A percentile compares a stretch with the other conserved stretches of the same genome.
These are phyloP conservation scores for Drosophila dunni DNA, from an alignment of 1,140 invertebrate genomes.

Conservation along the genomic window DNA sequence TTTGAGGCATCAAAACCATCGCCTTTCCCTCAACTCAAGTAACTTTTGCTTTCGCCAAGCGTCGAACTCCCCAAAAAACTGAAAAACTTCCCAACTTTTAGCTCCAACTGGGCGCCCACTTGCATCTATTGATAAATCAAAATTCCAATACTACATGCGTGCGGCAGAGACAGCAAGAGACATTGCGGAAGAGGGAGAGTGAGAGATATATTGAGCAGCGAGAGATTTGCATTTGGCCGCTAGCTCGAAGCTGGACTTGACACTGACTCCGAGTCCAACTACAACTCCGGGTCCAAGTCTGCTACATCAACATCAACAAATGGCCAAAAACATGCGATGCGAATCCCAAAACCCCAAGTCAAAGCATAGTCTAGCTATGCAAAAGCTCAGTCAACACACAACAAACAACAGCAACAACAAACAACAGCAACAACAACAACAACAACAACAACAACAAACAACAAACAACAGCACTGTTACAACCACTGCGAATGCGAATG, in stretches of 20 bases:
- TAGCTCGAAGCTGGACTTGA: slow-evolving; percentile 60
- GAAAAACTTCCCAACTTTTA: slow-evolving; percentile 6
- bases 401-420: slow-evolving; percentile 31
- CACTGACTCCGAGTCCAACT: slow-evolving; percentile 37
- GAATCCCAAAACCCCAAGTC: slow-evolving; percentile 50
- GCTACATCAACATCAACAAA: slow-evolving; percentile 40
- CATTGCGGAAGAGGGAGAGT: neutral
- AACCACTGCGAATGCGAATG: slow-evolving; percentile 62
- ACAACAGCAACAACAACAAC: slow-evolving; percentile 30
- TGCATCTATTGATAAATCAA: slow-evolving; percentile 80
- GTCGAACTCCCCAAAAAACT: neutral
- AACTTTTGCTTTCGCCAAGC: slow-evolving; percentile 78
- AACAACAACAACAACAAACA: slow-evolving; percentile 23
- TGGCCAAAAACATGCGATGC: slow-evolving; percentile 78
- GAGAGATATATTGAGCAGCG: slow-evolving; percentile 16
- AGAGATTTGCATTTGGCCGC: slow-evolving; percentile 73
- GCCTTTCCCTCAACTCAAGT: slow-evolving; percentile 54
- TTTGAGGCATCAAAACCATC: slow-evolving; percentile 49
- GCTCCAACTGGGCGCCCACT: slow-evolving; percentile 40
- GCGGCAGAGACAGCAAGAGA: neutral
- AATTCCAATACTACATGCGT: slow-evolving; percentile 81
- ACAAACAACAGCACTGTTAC: slow-evolving; percentile 21
- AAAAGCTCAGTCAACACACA: slow-evolving; percentile 41
- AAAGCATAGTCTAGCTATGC: slow-evolving; percentile 20
- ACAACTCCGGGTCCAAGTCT: slow-evolving; percentile 28